phyloP scores from a whole-genome alignment of 2,113 vertebrate species.

The Herpetotheres cachinnans region DNA sequence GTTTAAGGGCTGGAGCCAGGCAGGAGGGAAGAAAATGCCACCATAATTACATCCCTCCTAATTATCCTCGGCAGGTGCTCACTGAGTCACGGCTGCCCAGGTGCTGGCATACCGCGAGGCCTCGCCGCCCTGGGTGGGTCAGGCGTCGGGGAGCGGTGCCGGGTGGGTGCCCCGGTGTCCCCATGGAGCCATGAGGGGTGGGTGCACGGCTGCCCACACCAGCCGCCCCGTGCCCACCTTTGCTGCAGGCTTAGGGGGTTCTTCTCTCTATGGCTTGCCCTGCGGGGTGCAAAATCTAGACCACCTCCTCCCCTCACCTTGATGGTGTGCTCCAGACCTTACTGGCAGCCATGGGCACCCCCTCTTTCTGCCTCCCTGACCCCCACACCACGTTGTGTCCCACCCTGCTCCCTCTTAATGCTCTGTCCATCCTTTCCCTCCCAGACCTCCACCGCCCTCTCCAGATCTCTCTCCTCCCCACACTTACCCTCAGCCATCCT shows the following conservation, averaged over 20 bases:
- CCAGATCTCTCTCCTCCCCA: neutral
- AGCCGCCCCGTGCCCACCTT: neutral
- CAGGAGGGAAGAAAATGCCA: neutral
- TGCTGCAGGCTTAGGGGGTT: neutral
- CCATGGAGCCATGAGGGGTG: fast-evolving
- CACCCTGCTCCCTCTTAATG: fast-evolving
- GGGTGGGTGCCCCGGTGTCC: neutral
- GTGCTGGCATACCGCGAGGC: neutral
- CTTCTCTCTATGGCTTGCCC: neutral
- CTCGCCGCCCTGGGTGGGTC: neutral
- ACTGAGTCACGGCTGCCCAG: constrained; percentile 6
- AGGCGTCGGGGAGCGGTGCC: neutral
- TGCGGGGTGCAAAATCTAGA: neutral
- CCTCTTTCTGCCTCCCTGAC: neutral
- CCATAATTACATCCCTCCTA: neutral
- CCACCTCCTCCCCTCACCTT: neutral
- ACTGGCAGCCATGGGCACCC: neutral
- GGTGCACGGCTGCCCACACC: neutral
- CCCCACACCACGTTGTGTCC: neutral
- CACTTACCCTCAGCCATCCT: neutral
- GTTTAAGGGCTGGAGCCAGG: neutral
- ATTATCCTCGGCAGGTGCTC: neutral
- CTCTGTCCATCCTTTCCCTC: neutral
- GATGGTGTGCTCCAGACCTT: neutral
- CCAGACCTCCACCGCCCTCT: neutral